Base-by-base conservation (phyloP, 1,140 invertebrate species). In the Meloidogyne hapla region DNA sequence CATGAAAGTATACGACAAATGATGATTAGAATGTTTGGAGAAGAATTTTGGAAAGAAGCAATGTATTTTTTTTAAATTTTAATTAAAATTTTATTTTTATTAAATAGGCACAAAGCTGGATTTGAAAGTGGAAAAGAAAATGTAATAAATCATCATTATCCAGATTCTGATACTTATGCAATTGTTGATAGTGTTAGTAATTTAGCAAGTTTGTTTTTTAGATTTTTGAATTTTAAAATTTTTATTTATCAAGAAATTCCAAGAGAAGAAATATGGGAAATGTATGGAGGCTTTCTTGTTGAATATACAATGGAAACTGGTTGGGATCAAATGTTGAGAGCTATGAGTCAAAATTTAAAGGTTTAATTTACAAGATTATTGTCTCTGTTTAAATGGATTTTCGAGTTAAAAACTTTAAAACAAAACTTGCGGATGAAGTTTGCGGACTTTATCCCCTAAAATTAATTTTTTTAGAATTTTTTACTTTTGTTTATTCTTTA, bases 271-370 rank as follows among this genome's bases (percentile, higher is more conserved):
- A 75, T 84, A 13, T 84, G 83, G 83, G 84, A 86, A 48, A 75
- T 75, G 78, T 84, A 84, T 65, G 83, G 83, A 64, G 79, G 45
- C 26, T 84, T 83, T 74, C 69, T 85, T 23, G 80, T 84, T 28
- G 74, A 83, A 69, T 84, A 84, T 56, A 79, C 82, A 48, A 85
- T 84, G 80, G 81, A 85, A 63, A 82, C 61, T 45, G 83, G 83
- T 38, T 85, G 84, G 84, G 84, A 85, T 70, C 83, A 85, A 67
- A 66, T 85, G 69, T 64, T 85, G 9, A 64, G 83, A 12, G 73
- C 76, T 28, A 83, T 85, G 81, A 84, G 83, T 72, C 85, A 85
- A 6, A 78, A 87, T 61, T 69, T 85, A 5, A 85, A 87, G 42
- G 75, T 80, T 45, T 38, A n/a, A n/a, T n/a, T n/a, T n/a, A n/a